Percentiles rank a stretch among this genome's conserved stretches.
phyloP scores from a whole-genome alignment of 2,888 invertebrate species.

The Phaedon cochleariae region DNA sequence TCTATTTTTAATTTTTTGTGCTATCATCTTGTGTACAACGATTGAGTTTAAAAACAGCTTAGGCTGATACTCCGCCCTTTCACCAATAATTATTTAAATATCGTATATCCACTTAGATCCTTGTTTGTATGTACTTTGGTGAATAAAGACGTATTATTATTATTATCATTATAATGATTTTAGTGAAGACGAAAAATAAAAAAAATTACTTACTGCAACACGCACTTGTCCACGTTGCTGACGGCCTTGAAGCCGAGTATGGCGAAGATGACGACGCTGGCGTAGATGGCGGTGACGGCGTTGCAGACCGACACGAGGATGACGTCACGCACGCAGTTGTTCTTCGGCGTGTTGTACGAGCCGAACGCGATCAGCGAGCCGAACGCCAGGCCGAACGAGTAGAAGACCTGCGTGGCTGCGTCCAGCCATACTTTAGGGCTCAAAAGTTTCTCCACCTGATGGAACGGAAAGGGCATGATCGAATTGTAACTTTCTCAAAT shows the following conservation, averaged over 20 bases:
- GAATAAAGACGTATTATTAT: no score
- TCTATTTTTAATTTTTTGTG: no score
- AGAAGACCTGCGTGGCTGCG: conserved; percentile 96
- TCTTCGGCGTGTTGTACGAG: conserved; percentile 93
- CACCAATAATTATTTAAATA: no score
- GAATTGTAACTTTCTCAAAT: no score
- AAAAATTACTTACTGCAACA: conserved; percentile 69
- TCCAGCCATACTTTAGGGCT: conserved; percentile 95
- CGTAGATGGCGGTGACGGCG: conserved; percentile 93
- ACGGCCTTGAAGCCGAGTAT: conserved; percentile 97
- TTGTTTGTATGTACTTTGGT: no score
- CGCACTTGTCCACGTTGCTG: conserved; percentile 86
- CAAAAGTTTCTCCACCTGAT: conserved; percentile 82
- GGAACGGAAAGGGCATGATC: conserved; percentile 45
- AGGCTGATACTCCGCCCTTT: no score
- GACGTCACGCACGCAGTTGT: conserved; percentile 93
- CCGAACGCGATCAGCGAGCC: conserved; percentile 96
- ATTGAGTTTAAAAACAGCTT: no score
- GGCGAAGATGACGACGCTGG: conserved; percentile 93
- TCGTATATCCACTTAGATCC: no score
- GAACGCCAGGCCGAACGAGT: conserved; percentile 93
- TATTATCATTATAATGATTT: no score
- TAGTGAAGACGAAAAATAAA: no score
- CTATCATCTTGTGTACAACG: no score
- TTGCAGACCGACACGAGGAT: conserved; percentile 91